Percentiles rank a stretch among this genome's conserved stretches.
phyloP scores from a whole-genome alignment of 53 echinoderm and acorn worm species.

The Paracentrotus lividus region DNA sequence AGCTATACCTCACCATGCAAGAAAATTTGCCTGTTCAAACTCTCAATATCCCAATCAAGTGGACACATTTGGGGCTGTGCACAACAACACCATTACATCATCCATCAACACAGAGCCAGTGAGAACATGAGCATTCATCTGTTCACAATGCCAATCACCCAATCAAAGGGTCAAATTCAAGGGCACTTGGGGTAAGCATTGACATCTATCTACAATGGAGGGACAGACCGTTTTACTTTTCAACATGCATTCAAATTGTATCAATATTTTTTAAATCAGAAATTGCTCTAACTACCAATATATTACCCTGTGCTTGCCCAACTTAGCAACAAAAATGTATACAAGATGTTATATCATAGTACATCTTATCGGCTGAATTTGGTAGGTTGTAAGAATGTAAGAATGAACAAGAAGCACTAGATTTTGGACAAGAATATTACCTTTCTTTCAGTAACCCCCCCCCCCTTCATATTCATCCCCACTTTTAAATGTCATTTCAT shows the following conservation, averaged over 20 bases:
- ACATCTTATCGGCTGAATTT: background rate
- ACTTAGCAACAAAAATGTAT: background rate
- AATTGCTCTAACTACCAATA: background rate
- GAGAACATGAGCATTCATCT: background rate
- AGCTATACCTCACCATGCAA: background rate
- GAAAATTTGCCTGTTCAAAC: too few relatives aligned
- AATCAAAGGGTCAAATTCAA: background rate
- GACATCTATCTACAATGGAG: background rate
- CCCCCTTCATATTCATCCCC: background rate
- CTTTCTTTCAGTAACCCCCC: background rate
- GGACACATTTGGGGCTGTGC: background rate
- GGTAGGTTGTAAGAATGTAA: background rate
- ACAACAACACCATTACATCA: background rate
- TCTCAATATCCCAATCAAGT: too few relatives aligned
- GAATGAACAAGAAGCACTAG: background rate
- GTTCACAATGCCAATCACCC: slow-evolving; percentile 27
- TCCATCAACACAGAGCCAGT: background rate
- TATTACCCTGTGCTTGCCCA: background rate
- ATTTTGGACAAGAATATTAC: background rate
- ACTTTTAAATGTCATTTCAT: background rate
- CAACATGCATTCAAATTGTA: background rate
- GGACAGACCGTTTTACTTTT: background rate
- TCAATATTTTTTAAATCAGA: too few relatives aligned
- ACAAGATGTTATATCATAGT: background rate
- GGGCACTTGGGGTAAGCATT: background rate